Evolutionary conservation across 2,113 vertebrate genomes (phyloP).

Genomic region (Vulpes lagopus): DNA sequence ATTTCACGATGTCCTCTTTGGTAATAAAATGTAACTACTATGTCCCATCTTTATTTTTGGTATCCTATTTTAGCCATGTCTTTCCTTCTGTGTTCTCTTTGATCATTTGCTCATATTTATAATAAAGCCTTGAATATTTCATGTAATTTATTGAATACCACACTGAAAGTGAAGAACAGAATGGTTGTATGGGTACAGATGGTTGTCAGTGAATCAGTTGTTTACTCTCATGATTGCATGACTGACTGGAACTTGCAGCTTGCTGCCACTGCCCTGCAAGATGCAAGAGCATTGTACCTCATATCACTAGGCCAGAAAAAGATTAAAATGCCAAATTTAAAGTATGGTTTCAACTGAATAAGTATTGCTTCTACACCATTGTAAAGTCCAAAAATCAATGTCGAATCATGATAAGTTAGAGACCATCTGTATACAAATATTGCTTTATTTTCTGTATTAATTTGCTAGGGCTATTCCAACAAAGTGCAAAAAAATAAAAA

Average conservation of each 20-base stretch:
- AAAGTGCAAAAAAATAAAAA: neutral
- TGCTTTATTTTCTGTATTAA: neutral
- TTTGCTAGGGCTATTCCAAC: neutral
- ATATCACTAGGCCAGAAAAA: neutral
- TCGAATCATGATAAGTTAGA: neutral
- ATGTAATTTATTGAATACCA: neutral
- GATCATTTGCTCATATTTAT: neutral
- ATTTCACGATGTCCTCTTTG: neutral
- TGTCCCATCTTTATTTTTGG: neutral
- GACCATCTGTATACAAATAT: neutral
- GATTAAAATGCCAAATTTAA: neutral
- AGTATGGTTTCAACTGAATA: neutral
- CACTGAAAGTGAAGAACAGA: neutral
- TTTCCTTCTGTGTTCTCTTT: neutral
- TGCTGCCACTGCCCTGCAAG: neutral
- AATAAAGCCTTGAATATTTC: neutral
- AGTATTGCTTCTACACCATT: neutral
- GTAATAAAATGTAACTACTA: neutral
- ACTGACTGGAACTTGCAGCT: neutral
- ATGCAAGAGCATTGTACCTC: neutral
- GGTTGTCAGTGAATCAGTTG: neutral
- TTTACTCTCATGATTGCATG: neutral
- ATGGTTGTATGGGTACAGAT: neutral
- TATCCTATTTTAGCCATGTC: neutral
- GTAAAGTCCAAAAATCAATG: neutral